Percentiles rank a stretch among this genome's conserved stretches.
These are phyloP conservation scores for Drosophila baimaii DNA, from an alignment of 1,140 invertebrate species.

Conservation along the genomic window DNA sequence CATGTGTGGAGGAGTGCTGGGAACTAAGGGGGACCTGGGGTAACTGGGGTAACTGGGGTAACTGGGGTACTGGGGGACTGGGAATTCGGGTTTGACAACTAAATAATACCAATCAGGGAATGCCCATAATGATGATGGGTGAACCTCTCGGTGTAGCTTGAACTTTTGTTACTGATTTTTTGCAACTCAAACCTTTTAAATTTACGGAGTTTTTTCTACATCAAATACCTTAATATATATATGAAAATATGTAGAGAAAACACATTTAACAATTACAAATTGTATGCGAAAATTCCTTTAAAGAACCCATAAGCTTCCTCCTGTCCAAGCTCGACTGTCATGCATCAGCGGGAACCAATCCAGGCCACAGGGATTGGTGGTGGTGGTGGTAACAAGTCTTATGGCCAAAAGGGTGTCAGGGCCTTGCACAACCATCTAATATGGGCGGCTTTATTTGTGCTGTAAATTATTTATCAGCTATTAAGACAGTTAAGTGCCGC, in stretches of 20 bases:
- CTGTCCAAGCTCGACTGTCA: background rate
- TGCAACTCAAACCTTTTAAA: rapidly evolving
- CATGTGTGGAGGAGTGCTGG: background rate
- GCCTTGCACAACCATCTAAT: slow-evolving; percentile 28
- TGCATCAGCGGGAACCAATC: background rate
- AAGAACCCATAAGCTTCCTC: too few species aligned
- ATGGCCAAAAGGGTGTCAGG: slow-evolving; percentile 12
- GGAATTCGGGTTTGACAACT: background rate
- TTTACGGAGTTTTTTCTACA: too few species aligned
- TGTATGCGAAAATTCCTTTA: too few species aligned
- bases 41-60: too few species aligned
- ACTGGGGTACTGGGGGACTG: too few species aligned
- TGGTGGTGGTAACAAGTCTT: too few species aligned
- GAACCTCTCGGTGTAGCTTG: too few species aligned
- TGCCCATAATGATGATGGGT: background rate
- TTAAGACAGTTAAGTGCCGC: slow-evolving; percentile 51
- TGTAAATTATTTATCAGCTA: slow-evolving; percentile 56
- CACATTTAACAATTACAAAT: background rate
- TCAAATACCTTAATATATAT: too few species aligned
- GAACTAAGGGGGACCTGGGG: background rate
- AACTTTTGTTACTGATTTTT: background rate
- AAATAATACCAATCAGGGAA: slow-evolving; percentile 4
- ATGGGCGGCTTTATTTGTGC: slow-evolving; percentile 31
- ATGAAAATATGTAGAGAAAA: background rate
- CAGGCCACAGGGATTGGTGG: background rate